Conservation (phyloP, 2,113 vertebrate genomes). For the Notarius quadriscutis region DNA sequence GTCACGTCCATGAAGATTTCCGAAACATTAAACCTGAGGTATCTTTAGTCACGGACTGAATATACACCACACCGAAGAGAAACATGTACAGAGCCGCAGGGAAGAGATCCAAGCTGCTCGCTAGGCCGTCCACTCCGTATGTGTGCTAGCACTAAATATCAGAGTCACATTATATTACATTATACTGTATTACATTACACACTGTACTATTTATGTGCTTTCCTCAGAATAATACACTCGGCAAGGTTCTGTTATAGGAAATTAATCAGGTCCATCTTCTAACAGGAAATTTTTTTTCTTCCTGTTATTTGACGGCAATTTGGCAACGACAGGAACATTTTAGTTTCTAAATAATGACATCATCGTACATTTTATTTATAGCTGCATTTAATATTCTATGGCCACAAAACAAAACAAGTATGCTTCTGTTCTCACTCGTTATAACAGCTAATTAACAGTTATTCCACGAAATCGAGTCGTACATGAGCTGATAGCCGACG, state of each 20-base stretch:
- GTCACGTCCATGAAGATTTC: constrained; percentile 61
- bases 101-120: constrained; percentile 58
- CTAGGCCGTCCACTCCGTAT: constrained; percentile 48
- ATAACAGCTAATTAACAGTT: too few species aligned
- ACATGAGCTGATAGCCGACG: too few species aligned
- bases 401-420: too few species aligned
- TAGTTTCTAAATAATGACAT: too few species aligned
- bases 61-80: constrained; percentile 59
- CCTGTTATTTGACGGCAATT: neutral
- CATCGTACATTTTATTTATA: too few species aligned
- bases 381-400: too few species aligned
- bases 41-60: constrained; percentile 64
- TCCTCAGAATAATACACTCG: neutral
- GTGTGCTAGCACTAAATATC: constrained; percentile 46
- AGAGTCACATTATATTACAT: neutral
- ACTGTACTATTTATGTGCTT: neutral
- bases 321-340: neutral
- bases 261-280: neutral
- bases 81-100: constrained; percentile 67
- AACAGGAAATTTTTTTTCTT: neutral
- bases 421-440: too few species aligned
- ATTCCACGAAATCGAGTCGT: too few species aligned
- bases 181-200: neutral
- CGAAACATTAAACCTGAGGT: constrained; percentile 71
- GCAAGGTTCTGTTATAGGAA: neutral